A percentile compares a stretch with the other conserved stretches of the same genome.
These are phyloP conservation scores for Hypotaenidia philippensis DNA, from an alignment of 2,797 vertebrate species.

Conservation along the genomic window DNA sequence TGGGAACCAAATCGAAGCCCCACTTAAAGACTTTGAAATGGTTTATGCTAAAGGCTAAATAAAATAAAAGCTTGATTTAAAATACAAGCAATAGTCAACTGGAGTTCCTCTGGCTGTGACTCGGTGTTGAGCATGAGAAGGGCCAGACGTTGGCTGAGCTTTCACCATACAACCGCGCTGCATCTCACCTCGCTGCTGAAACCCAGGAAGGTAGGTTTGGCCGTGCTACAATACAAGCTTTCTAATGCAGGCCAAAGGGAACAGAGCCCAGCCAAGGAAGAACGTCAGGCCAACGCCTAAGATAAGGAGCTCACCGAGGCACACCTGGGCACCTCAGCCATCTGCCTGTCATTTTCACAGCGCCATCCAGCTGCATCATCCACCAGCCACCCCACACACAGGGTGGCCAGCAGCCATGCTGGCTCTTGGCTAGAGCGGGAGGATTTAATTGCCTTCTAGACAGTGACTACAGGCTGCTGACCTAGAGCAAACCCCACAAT, in stretches of 20 bases:
- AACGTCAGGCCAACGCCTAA: background rate
- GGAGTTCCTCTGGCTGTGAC: background rate
- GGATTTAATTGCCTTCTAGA: background rate
- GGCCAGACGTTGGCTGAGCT: fast-evolving
- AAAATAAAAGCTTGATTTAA: background rate
- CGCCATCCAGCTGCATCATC: background rate
- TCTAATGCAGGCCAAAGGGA: background rate
- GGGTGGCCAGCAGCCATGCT: background rate
- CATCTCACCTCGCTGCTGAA: fast-evolving
- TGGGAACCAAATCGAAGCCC: background rate
- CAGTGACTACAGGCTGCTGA: background rate
- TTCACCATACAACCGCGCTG: fast-evolving
- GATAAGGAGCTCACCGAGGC: fast-evolving
- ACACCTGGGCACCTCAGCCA: background rate
- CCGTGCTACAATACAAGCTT: fast-evolving
- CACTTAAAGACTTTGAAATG: background rate
- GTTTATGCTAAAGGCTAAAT: background rate
- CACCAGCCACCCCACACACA: background rate
- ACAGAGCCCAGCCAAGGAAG: background rate
- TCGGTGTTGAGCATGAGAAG: too few relatives aligned
- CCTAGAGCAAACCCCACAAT: background rate
- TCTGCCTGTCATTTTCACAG: too few relatives aligned
- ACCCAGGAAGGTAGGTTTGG: background rate
- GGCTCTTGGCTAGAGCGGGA: background rate
- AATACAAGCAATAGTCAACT: background rate